Percentiles rank a stretch among this genome's conserved stretches.
phyloP scores from a whole-genome alignment of 2,888 invertebrate genomes.

The Embidobia sp. region DNA sequence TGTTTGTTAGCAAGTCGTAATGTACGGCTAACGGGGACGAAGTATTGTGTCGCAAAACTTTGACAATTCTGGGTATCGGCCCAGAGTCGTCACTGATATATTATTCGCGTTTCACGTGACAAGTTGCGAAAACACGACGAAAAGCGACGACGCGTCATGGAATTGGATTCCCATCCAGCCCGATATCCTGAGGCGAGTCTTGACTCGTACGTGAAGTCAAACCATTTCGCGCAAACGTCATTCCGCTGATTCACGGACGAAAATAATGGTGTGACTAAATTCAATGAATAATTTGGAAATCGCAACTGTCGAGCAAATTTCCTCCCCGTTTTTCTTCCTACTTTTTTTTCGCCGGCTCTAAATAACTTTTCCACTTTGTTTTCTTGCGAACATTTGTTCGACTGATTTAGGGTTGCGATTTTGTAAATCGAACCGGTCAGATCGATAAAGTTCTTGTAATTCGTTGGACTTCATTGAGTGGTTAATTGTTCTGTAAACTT shows the following conservation, averaged over 20 bases:
- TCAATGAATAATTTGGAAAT: no score
- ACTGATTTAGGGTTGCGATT: slow-evolving; percentile 25
- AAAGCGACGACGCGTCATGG: slow-evolving; percentile 34
- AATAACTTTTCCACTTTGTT: slow-evolving; percentile 24
- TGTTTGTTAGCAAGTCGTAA: slow-evolving; percentile 47
- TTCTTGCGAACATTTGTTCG: slow-evolving; percentile 6
- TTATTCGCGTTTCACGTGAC: slow-evolving; percentile 67
- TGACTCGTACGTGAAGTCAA: no score
- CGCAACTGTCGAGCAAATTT: neutral
- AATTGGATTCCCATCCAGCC: slow-evolving; percentile 46
- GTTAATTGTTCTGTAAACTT: slow-evolving; percentile 26
- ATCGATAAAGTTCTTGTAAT: slow-evolving; percentile 39
- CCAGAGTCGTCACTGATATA: slow-evolving; percentile 66
- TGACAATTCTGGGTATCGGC: slow-evolving; percentile 72
- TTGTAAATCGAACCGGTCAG: slow-evolving; percentile 22
- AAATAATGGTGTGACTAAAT: slow-evolving; percentile 19
- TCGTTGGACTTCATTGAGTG: slow-evolving; percentile 39
- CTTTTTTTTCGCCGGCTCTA: neutral
- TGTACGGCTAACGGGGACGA: slow-evolving; percentile 22
- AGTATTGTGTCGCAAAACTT: slow-evolving; percentile 67
- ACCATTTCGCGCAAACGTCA: slow-evolving; percentile 3
- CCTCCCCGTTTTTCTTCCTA: neutral
- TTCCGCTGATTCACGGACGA: slow-evolving; percentile 8
- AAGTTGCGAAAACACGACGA: slow-evolving; percentile 47
- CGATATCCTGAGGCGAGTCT: no score